Percentiles rank a stretch among this genome's conserved stretches.
Conservation (phyloP, 2,113 vertebrate species). For the Edolisoma coerulescens region DNA sequence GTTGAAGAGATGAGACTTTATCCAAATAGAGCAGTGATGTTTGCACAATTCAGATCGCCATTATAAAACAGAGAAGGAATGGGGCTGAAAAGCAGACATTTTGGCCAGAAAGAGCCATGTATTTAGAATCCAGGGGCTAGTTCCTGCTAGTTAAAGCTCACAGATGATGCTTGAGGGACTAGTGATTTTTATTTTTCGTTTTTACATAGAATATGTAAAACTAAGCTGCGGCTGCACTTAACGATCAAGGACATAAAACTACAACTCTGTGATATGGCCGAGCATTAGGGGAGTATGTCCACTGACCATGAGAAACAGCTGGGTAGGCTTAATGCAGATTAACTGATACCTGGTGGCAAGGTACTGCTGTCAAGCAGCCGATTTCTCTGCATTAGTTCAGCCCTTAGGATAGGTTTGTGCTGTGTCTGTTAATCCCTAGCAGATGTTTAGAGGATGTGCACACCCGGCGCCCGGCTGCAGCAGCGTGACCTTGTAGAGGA, state of each 20-base stretch:
- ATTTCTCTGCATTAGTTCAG: not conserved
- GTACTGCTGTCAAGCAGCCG: not conserved
- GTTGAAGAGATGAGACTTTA: not conserved
- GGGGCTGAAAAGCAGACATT: not conserved
- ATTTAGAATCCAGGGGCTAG: not conserved
- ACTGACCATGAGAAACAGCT: not conserved
- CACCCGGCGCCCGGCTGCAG: not conserved
- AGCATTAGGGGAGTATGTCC: not conserved
- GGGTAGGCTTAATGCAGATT: conserved; percentile 12
- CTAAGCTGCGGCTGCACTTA: not conserved
- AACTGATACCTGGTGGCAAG: not conserved
- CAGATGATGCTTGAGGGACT: not conserved
- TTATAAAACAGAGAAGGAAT: not conserved
- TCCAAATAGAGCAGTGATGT: not conserved
- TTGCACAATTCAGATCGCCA: not conserved
- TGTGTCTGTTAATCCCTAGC: not conserved
- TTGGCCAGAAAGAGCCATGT: not conserved
- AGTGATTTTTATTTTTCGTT: not conserved
- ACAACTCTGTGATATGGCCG: not conserved
- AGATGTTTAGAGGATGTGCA: not conserved
- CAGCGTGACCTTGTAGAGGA: not conserved
- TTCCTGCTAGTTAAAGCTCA: conserved; percentile 11
- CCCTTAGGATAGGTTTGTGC: not conserved
- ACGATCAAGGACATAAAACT: not conserved
- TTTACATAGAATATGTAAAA: not conserved